Percentiles rank a stretch among this genome's conserved stretches.
phyloP scores from a whole-genome alignment of 2,113 vertebrate species.

The Emydocephalus ijimae region DNA sequence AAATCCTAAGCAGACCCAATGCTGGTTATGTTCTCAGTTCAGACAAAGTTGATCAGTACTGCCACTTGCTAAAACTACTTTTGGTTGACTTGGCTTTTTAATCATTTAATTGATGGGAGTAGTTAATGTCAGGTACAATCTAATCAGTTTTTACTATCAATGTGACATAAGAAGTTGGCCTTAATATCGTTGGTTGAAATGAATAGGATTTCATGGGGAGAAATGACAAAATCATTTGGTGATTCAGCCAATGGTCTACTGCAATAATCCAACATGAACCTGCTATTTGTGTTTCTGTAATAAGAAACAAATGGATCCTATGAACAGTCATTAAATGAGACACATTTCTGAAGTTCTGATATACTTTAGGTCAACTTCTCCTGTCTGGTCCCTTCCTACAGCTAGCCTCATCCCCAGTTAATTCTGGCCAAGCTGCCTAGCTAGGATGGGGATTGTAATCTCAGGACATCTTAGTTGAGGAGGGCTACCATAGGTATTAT shows the following conservation, averaged over 20 bases:
- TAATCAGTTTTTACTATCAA: background rate
- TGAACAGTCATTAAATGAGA: background rate
- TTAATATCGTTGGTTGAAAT: background rate
- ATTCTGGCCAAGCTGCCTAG: background rate
- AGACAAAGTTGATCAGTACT: background rate
- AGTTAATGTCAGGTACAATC: background rate
- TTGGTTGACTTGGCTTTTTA: background rate
- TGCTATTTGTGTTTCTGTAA: too few species aligned
- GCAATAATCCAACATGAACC: background rate
- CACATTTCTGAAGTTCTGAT: background rate
- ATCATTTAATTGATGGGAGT: background rate
- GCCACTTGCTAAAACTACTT: background rate
- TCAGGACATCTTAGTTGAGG: background rate
- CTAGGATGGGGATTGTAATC: background rate
- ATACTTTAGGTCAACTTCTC: background rate
- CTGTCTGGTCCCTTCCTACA: background rate
- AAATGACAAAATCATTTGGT: background rate
- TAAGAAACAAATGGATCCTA: background rate
- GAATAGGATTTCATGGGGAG: background rate
- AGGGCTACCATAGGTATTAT: background rate
- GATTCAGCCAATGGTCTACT: background rate
- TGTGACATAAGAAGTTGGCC: background rate
- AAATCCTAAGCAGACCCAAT: background rate
- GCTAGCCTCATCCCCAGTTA: background rate
- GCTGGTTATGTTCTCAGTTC: background rate